These are phyloP conservation scores for Drosophila biarmipes DNA, from an alignment of 1,140 invertebrate genomes.

Conservation along the genomic window DNA sequence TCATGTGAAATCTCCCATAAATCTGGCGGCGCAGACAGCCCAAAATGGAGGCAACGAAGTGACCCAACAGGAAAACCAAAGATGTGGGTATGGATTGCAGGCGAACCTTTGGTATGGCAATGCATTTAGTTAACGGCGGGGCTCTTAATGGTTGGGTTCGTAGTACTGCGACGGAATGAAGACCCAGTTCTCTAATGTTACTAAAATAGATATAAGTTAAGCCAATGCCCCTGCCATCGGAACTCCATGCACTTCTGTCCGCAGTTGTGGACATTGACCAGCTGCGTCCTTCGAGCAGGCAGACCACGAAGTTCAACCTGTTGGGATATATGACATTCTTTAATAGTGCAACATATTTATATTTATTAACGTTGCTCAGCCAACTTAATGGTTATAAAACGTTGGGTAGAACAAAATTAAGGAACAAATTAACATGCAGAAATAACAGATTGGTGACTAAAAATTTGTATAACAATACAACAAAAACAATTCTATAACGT, in stretches of 20 bases:
- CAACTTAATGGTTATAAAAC: too few relatives aligned
- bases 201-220: slow-evolving; percentile 14
- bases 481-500: too few relatives aligned
- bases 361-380: too few relatives aligned
- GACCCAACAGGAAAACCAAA: not conserved
- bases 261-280: slow-evolving; percentile 74
- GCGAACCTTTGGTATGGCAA: slow-evolving; percentile 20
- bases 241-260: slow-evolving; percentile 75
- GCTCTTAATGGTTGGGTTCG: slow-evolving; percentile 43
- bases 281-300: slow-evolving; percentile 53
- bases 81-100: slow-evolving; percentile 15
- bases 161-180: slow-evolving; percentile 73
- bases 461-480: too few relatives aligned
- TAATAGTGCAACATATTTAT: too few relatives aligned
- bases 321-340: slow-evolving; percentile 76
- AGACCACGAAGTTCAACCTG: slow-evolving; percentile 53
- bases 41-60: slow-evolving; percentile 12
- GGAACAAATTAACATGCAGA: too few relatives aligned
- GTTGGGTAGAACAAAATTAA: too few relatives aligned
- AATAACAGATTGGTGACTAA: too few relatives aligned
- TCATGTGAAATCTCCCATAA: slow-evolving; percentile 61
- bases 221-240: slow-evolving; percentile 66
- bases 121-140: slow-evolving; percentile 26
- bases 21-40: slow-evolving; percentile 47
- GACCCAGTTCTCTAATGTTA: slow-evolving; percentile 77